Evolutionary conservation across 1,140 invertebrate genomes (phyloP), one percentile per base, ranked within the genome.

Genomic region (Drosophila dunni): DNA sequence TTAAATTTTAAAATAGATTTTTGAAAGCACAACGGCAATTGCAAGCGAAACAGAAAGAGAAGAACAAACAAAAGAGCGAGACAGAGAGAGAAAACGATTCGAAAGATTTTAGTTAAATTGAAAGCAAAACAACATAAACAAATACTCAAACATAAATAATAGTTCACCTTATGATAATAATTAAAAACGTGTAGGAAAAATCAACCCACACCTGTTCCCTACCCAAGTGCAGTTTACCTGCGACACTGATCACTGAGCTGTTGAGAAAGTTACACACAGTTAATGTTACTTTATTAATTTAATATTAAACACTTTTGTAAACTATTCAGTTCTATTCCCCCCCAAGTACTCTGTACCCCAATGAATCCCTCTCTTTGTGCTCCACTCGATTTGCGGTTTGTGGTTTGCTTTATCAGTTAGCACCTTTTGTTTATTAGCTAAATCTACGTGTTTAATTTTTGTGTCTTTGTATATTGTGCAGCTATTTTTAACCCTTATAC

Each of bases 401-500:
- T 46, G 70, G 63, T 75, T 65, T 75, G 63, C 69, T 61, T 67
- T 54, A 69, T 64, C 84, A 65, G 36, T 78, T 75, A 70, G 72
- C 70, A 67, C 36, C 29, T 65, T 75, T 75, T 75, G 42, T 75
- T 84, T 57, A 34, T 50, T 83, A 83, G 81, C 69, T n/a, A 81
- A 84, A 85, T 85, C 81, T 66, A 72, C 65, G 61, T 75, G 44
- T 58, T 83, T 53, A 24, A 48, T 60, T 48, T 65, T 20, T 61
- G n/a, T 53, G 53, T 33, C 60, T 50, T 51, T 58, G 44, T 38
- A 8, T 34, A 4, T 45, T 56, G 57, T 65, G 54, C 56, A 70
- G 42, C 38, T 75, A 53, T 61, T 57, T 63, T 61, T 78, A 78
- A 65, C 57, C 15, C 60, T 36, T 53, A 60, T 15, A 71, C 58